Evolutionary conservation across 2,113 vertebrate genomes (phyloP).

Genomic region (Platysteira castanea): DNA sequence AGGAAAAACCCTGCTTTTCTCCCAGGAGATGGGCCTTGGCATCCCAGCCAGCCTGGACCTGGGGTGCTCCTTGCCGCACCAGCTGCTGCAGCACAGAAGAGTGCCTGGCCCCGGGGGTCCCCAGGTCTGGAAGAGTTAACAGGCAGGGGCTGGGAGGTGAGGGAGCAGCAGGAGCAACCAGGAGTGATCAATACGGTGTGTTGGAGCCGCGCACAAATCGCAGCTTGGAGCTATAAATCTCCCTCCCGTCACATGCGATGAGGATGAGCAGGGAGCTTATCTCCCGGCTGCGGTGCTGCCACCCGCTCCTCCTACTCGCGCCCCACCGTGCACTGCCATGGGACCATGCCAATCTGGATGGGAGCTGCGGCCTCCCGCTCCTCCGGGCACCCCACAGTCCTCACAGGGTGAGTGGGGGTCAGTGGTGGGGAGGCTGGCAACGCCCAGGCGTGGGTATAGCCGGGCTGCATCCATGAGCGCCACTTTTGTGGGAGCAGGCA

Average conservation of each 20-base stretch:
- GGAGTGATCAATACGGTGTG: conserved; percentile 40
- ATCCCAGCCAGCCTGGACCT: not conserved
- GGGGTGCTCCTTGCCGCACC: not conserved
- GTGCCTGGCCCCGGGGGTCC: rapidly evolving
- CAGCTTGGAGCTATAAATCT: conserved; percentile 55
- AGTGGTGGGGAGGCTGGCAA: not conserved
- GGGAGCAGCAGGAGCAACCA: not conserved
- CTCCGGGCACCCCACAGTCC: rapidly evolving
- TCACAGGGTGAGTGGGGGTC: rapidly evolving
- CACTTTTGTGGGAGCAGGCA: rapidly evolving
- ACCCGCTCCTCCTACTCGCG: not conserved
- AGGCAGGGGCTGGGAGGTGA: not conserved
- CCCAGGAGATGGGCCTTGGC: not conserved
- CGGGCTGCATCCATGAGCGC: rapidly evolving
- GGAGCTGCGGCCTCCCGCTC: not conserved
- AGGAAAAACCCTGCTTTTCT: not conserved
- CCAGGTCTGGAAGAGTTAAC: conserved; percentile 21
- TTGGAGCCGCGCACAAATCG: conserved; percentile 22
- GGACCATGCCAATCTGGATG: rapidly evolving
- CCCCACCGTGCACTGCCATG: rapidly evolving
- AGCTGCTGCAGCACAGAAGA: not conserved
- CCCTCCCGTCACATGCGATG: not conserved
- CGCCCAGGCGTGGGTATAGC: rapidly evolving
- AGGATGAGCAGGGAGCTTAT: conserved; percentile 49
- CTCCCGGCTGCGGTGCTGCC: not conserved